A percentile compares a stretch with the other conserved stretches of the same genome.
phyloP scores from a whole-genome alignment of 2,113 vertebrate species.

The Macroglossus sobrinus region DNA sequence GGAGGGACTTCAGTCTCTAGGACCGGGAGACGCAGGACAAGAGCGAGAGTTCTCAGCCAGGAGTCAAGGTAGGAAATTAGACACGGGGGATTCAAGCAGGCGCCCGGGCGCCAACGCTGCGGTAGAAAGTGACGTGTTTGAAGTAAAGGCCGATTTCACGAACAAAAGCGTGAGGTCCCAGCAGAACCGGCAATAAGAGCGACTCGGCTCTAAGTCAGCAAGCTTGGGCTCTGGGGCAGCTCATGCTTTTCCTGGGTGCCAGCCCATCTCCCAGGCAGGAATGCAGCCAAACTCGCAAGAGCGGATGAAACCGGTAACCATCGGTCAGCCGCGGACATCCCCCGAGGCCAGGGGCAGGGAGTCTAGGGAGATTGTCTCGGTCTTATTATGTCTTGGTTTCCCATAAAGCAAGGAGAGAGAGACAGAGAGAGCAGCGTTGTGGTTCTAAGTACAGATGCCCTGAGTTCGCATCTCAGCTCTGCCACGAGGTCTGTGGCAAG shows the following conservation, averaged over 20 bases:
- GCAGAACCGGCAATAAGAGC: background rate
- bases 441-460: background rate
- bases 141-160: background rate
- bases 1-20: background rate
- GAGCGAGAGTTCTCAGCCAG: background rate
- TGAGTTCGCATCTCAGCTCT: background rate
- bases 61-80: background rate
- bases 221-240: background rate
- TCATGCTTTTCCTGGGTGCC: background rate
- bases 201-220: background rate
- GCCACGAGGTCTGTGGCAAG: background rate
- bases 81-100: background rate
- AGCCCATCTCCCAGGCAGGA: background rate
- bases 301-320: background rate
- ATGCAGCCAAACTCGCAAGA: background rate
- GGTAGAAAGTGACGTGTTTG: background rate
- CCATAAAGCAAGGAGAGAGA: background rate
- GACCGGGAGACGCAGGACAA: background rate
- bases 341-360: background rate
- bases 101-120: background rate
- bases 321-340: background rate
- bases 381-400: background rate
- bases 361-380: background rate
- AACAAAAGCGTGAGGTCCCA: background rate
- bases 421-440: background rate